phyloP scores from a whole-genome alignment of 2,888 invertebrate species.

The Scaptomyza parva region DNA sequence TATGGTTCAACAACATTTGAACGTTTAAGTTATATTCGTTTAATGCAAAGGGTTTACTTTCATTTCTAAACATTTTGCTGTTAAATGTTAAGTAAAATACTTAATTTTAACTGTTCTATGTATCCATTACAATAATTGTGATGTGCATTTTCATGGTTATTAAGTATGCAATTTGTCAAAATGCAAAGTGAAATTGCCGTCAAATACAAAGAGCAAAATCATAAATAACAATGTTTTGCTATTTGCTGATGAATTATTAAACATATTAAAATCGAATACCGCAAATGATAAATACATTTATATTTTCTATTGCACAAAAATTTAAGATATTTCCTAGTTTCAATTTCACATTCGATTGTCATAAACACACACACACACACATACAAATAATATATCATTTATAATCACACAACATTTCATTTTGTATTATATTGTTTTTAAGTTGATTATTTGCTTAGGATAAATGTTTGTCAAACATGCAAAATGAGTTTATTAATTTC shows the following conservation, averaged over 20 bases:
- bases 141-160: slow-evolving; percentile 1
- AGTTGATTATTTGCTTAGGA: slow-evolving; percentile 16
- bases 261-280: not conserved
- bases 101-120: too few relatives aligned
- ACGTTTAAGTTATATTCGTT: not conserved
- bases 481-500: slow-evolving; percentile 29
- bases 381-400: slow-evolving; percentile 6
- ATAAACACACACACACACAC: not conserved
- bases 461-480: slow-evolving; percentile 20
- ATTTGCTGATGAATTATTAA: slow-evolving; percentile 20
- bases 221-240: slow-evolving; percentile 13
- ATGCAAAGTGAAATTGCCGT: not conserved
- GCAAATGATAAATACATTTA: not conserved
- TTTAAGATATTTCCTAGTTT: slow-evolving; percentile 4
- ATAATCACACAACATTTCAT: slow-evolving; percentile 15
- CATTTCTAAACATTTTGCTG: not conserved
- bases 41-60: not conserved
- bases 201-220: slow-evolving; percentile 4
- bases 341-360: slow-evolving; percentile 14
- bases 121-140: slow-evolving; percentile 1
- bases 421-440: slow-evolving; percentile 3
- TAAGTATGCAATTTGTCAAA: not conserved
- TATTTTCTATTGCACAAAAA: not conserved
- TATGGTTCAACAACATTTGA: not conserved
- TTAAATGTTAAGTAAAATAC: too few relatives aligned